A percentile compares a stretch with the other conserved stretches of the same genome.
Evolutionary conservation across 2,113 vertebrate species (phyloP).

Genomic region (Pteronura brasiliensis): DNA sequence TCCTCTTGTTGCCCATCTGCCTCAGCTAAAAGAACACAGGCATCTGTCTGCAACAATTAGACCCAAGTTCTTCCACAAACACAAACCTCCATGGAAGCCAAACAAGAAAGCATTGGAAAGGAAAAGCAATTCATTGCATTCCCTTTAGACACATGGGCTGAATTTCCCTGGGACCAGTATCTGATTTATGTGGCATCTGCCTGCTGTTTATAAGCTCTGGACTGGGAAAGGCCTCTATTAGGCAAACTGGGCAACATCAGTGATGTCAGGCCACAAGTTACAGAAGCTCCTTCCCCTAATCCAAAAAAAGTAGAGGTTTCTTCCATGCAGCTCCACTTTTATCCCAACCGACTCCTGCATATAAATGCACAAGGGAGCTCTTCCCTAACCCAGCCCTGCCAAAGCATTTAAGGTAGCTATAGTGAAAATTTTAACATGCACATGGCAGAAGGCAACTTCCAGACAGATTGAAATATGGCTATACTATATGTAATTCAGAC

Average conservation of each 20-base stretch:
- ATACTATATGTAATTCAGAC: background rate
- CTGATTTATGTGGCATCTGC: background rate
- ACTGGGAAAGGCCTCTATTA: background rate
- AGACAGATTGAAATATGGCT: background rate
- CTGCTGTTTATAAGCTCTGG: background rate
- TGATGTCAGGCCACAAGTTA: background rate
- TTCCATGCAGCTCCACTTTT: background rate
- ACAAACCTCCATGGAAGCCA: background rate
- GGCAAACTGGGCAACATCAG: background rate
- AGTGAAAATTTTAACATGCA: background rate
- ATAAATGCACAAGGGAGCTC: too few relatives aligned
- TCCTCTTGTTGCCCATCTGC: slow-evolving; percentile 59
- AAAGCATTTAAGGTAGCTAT: background rate
- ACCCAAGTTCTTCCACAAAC: slow-evolving; percentile 12
- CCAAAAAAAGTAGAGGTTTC: background rate
- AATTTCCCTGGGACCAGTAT: background rate
- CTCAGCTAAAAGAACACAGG: slow-evolving; percentile 49
- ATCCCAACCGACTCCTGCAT: background rate
- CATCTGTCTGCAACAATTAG: slow-evolving; percentile 52
- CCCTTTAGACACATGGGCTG: background rate
- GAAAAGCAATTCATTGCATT: background rate
- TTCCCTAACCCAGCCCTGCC: background rate
- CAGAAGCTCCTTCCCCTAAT: background rate
- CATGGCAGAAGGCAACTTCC: background rate
- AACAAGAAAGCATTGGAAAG: background rate